phyloP scores from a whole-genome alignment of 1,140 invertebrate genomes.

The Hormaphis cornu region DNA sequence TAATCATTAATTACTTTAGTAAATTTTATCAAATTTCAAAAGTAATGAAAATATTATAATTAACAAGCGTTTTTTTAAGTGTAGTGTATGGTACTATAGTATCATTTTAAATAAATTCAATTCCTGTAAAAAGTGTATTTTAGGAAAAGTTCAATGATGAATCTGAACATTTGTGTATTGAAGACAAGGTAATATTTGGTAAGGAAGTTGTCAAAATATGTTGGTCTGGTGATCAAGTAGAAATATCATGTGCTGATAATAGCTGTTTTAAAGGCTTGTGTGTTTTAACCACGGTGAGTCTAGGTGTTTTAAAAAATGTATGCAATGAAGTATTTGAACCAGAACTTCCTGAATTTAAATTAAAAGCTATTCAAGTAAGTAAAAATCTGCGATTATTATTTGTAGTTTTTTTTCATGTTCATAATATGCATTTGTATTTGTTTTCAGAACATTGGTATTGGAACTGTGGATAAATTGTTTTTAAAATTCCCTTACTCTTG shows the following conservation, averaged over 20 bases:
- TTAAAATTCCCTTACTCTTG: constrained; percentile 55
- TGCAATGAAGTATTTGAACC: constrained; percentile 50
- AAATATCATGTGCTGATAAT: constrained; percentile 51
- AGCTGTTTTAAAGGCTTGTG: constrained; percentile 51
- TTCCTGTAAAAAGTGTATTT: no score
- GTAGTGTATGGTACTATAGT: no score
- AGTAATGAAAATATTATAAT: no score
- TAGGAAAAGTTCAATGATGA: constrained; percentile 24
- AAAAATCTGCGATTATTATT: neutral
- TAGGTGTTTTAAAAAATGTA: constrained; percentile 59
- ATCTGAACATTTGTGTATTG: neutral
- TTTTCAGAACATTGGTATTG: constrained; percentile 53
- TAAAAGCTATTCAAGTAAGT: constrained; percentile 48
- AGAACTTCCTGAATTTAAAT: constrained; percentile 50
- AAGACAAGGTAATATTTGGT: constrained; percentile 43
- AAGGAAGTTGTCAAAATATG: constrained; percentile 46
- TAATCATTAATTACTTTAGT: no score
- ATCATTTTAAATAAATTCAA: no score
- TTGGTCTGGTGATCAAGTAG: constrained; percentile 40
- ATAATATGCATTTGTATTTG: neutral
- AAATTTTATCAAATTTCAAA: no score
- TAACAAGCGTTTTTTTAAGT: no score
- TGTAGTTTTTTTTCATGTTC: neutral
- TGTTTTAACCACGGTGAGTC: constrained; percentile 56
- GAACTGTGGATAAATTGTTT: constrained; percentile 67